Percentiles rank a stretch among this genome's conserved stretches.
These are phyloP conservation scores for Periophthalmus modestus DNA, from an alignment of 2,113 vertebrate species.

Conservation along the genomic window DNA sequence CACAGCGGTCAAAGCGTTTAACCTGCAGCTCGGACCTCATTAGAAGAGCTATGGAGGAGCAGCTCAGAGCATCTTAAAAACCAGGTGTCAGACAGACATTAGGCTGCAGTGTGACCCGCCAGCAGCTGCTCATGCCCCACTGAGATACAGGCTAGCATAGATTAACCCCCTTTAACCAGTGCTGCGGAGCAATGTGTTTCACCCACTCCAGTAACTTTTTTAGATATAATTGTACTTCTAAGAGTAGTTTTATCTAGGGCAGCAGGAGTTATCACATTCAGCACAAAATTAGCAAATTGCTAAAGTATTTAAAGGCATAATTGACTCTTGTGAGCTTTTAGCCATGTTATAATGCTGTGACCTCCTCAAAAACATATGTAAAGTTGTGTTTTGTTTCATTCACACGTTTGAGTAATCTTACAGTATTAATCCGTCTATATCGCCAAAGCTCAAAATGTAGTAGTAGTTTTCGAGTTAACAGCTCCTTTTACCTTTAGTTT, in stretches of 20 bases:
- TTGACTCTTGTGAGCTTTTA: too few species aligned
- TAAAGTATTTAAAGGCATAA: neutral
- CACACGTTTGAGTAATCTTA: too few species aligned
- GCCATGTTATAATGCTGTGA: too few species aligned
- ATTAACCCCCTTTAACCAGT: neutral
- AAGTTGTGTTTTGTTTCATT: too few species aligned
- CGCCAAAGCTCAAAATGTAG: too few species aligned
- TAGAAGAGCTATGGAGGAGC: constrained; percentile 42
- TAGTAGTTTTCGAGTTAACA: too few species aligned
- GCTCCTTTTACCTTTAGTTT: too few species aligned
- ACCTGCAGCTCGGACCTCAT: constrained; percentile 61
- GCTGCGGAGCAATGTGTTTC: neutral
- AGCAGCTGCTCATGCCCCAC: constrained; percentile 42
- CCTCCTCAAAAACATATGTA: too few species aligned
- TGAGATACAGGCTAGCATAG: constrained; percentile 7
- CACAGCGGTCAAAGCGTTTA: constrained; percentile 60
- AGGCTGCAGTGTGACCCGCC: constrained; percentile 48
- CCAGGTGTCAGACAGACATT: constrained; percentile 64
- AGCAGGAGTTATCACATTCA: neutral
- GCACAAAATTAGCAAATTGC: too few species aligned
- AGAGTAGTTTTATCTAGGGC: neutral
- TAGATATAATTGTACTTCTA: neutral
- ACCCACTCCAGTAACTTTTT: neutral
- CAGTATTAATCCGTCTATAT: too few species aligned
- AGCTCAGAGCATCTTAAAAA: constrained; percentile 44